Evolutionary conservation across 2,113 vertebrate species (phyloP), one percentile per base, ranked within the genome.

Genomic region (Mohoua ochrocephala): DNA sequence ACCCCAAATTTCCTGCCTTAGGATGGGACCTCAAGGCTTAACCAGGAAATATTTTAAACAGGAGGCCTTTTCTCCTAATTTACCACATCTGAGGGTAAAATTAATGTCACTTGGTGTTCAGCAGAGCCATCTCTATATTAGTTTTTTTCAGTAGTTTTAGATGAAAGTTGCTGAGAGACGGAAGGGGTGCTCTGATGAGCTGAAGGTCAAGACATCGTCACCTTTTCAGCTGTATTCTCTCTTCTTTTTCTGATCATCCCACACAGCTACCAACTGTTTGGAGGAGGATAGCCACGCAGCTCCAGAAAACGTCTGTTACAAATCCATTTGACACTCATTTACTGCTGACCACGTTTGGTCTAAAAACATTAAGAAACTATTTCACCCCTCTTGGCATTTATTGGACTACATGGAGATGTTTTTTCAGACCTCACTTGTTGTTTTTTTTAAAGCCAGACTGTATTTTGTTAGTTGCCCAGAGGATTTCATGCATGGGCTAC

Each of bases 281-380:
- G 75, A 95, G 74, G n/a, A 84, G 24, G 76, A 87, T 10, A 70
- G 69, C 64, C 81, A 64, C 8, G 28, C 39, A 54, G 19, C 27
- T 84, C 68, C 76, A 94, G 52, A 89, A 91, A 95, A 89, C 9
- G 35, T 71, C 88, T 92, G 76, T 81, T 89, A 94, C 93, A 94
- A 94, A 88, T 78, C 56, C 76, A 57, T 81, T 86, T 95, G 90
- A 89, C 83, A 22, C 16, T 84, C 85, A 60, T 95, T 94, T 88
- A 91, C 83, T 59, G 60, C 73, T 84, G 91, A 84, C 44, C 73
- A 84, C 6, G 0, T 93, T 95, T 93, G 80, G 76, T 89, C 60
- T 91, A 64, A 92, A 96, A 96, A 93, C 83, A 75, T 75, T 78
- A 82, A 84, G 86, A 91, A 94, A 84, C 81, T 87, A 69, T 93